Percentiles rank a stretch among this genome's conserved stretches.
phyloP scores from a whole-genome alignment of 2,797 vertebrate genomes.

The Gorsachius magnificus region DNA sequence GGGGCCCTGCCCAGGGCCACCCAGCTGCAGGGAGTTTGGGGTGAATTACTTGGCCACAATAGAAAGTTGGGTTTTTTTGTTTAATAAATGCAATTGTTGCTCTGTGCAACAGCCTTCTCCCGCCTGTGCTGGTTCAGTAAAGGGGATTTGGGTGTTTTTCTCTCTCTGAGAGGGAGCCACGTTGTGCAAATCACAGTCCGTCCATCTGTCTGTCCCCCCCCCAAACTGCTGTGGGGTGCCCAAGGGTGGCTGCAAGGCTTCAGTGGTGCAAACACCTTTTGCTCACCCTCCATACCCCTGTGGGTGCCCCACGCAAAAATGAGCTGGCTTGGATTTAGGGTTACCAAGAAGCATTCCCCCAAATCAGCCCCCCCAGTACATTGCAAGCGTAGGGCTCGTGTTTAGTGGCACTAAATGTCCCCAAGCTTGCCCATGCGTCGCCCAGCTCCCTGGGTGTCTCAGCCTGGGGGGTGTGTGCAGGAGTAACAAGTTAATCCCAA shows the following conservation, averaged over 20 bases:
- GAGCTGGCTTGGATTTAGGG: background rate
- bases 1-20: too few species aligned
- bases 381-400: rapidly evolving
- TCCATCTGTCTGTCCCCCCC: too few species aligned
- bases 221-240: background rate
- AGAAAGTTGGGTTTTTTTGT: too few species aligned
- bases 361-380: rapidly evolving
- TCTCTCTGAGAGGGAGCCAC: too few species aligned
- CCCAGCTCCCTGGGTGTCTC: rapidly evolving
- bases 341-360: background rate
- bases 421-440: rapidly evolving
- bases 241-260: background rate
- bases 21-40: background rate
- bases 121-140: background rate
- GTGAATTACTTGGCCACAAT: background rate
- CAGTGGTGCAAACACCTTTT: background rate
- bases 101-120: background rate
- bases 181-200: too few species aligned
- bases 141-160: background rate
- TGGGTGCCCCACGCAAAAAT: rapidly evolving
- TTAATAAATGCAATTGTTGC: background rate
- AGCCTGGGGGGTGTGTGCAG: too few species aligned
- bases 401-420: rapidly evolving
- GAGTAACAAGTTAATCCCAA: rapidly evolving
- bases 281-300: background rate